A percentile compares a stretch with the other conserved stretches of the same genome.
These are phyloP conservation scores for Dendrocincla tyrannina DNA, from an alignment of 2,797 vertebrate genomes.

Conservation along the genomic window DNA sequence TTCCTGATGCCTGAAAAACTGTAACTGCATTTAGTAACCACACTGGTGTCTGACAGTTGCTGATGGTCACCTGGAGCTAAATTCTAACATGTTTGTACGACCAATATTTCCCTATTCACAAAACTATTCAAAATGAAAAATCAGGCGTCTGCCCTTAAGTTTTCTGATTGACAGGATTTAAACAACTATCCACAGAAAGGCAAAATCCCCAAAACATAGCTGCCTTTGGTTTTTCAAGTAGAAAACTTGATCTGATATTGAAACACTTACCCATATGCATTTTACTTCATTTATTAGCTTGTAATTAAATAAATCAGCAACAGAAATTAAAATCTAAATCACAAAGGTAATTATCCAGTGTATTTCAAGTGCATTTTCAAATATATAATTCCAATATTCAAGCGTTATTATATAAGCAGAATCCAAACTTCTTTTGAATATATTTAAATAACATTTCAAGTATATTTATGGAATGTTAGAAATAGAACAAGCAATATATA, in stretches of 20 bases:
- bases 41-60: background rate
- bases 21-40: background rate
- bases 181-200: background rate
- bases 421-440: conserved; percentile 88
- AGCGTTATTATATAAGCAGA: conserved; percentile 91
- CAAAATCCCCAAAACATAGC: background rate
- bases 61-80: conserved; percentile 3
- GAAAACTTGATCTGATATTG: conserved; percentile 73
- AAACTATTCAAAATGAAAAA: background rate
- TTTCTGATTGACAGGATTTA: conserved; percentile 7
- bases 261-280: conserved; percentile 83
- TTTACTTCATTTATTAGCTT: conserved; percentile 95
- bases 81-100: background rate
- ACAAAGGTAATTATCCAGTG: conserved; percentile 99
- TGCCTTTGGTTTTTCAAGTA: background rate
- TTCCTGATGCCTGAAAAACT: conserved; percentile 16
- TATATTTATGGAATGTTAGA: conserved; percentile 98
- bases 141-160: background rate
- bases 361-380: conserved; percentile 99
- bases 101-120: background rate
- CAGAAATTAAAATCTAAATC: conserved; percentile 92
- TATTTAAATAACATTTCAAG: conserved; percentile 99
- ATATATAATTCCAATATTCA: conserved; percentile 94
- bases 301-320: conserved; percentile 99
- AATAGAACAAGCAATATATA: conserved; percentile 91